Conservation (phyloP, 23 tunicate genomes). For the Halocynthia roretzi region DNA sequence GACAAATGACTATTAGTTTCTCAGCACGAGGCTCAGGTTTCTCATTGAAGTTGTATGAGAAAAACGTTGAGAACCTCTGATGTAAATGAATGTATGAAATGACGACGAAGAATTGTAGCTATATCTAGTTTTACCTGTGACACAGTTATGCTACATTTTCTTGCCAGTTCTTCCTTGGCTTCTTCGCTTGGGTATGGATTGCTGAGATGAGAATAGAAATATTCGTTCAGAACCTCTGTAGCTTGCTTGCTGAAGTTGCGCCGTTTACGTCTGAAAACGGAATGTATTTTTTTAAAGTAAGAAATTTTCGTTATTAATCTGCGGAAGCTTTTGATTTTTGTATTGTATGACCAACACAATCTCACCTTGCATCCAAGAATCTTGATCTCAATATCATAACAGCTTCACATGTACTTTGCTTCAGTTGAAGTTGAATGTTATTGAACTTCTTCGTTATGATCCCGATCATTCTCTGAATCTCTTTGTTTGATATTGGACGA, state of each 20-base stretch:
- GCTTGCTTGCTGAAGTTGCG: constrained; percentile 99
- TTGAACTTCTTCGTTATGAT: constrained; percentile 95
- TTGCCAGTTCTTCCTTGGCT: constrained; percentile 96
- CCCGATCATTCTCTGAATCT: constrained; percentile 91
- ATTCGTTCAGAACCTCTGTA: constrained; percentile 98
- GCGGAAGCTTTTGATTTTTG: neutral
- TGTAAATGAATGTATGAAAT: neutral
- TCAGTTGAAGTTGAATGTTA: constrained; percentile 96
- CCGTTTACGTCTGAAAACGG: constrained; percentile 69
- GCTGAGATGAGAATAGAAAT: constrained; percentile 94
- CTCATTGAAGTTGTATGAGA: too few relatives aligned
- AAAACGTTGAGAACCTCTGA: too few relatives aligned
- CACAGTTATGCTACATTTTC: constrained; percentile 96
- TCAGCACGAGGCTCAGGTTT: too few relatives aligned
- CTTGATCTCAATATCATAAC: constrained; percentile 96
- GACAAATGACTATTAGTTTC: too few relatives aligned
- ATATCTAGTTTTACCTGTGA: constrained; percentile 60
- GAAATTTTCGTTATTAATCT: too few relatives aligned
- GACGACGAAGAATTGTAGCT: neutral
- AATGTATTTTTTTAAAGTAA: neutral
- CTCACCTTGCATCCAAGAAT: constrained; percentile 96
- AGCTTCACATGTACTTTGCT: constrained; percentile 99
- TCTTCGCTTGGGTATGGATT: constrained; percentile 99
- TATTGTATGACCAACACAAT: neutral
- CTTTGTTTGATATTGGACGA: constrained; percentile 89